phyloP scores from a whole-genome alignment of 2,113 vertebrate genomes.

The Ploceus nigricollis region DNA sequence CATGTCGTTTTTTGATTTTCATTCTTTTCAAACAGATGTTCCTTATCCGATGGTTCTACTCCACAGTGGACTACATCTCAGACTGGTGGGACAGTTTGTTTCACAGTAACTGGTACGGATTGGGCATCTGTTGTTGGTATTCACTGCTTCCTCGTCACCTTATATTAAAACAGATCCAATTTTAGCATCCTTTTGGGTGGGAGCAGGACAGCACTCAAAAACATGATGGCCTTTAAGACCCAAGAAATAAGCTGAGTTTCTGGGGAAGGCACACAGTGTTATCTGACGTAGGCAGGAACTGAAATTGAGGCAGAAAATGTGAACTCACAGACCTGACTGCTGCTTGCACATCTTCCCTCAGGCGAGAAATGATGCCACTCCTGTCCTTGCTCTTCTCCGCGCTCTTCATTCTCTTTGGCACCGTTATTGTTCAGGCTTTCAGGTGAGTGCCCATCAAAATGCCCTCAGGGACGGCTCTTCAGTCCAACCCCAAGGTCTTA shows the following conservation, averaged over 20 bases:
- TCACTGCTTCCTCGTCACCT: neutral
- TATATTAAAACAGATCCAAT: neutral
- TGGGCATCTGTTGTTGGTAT: neutral
- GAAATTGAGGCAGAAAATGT: neutral
- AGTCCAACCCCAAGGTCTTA: neutral
- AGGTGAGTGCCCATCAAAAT: slow-evolving; percentile 69
- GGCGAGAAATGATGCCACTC: slow-evolving; percentile 97
- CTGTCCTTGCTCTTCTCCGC: slow-evolving; percentile 94
- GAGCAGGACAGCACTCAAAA: neutral
- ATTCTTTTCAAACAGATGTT: slow-evolving; percentile 76
- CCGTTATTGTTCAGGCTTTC: slow-evolving; percentile 93
- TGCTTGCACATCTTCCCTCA: slow-evolving; percentile 52
- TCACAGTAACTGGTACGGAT: slow-evolving; percentile 89
- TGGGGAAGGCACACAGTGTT: neutral
- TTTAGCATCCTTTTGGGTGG: neutral
- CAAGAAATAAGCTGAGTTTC: neutral
- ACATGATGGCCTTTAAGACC: neutral
- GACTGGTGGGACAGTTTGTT: slow-evolving; percentile 87
- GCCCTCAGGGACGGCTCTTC: neutral
- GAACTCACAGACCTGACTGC: neutral
- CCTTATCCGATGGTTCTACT: slow-evolving; percentile 90
- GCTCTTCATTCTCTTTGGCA: slow-evolving; percentile 95
- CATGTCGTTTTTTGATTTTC: neutral
- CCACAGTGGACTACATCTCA: slow-evolving; percentile 78
- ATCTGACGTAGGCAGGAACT: neutral